A percentile compares a stretch with the other conserved stretches of the same genome.
Conservation (phyloP, 2,888 invertebrate genomes). For the Pseudococcus jackbeardsleyi region DNA sequence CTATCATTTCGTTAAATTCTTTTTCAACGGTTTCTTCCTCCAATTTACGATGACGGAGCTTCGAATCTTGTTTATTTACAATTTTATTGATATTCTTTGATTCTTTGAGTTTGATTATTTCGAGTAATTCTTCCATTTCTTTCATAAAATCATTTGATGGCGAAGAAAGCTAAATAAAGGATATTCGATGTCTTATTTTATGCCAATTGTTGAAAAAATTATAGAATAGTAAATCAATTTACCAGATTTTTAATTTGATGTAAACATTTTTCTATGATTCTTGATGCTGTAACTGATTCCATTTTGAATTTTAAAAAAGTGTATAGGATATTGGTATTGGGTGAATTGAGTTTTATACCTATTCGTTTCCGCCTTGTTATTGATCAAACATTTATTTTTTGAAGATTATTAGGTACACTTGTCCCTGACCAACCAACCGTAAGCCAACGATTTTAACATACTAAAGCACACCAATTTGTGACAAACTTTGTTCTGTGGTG, state of each 20-base stretch:
- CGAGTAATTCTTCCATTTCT: neutral
- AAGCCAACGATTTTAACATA: too few species aligned
- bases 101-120: neutral
- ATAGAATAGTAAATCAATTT: neutral
- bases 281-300: neutral
- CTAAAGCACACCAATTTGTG: too few species aligned
- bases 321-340: neutral
- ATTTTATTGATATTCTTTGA: neutral
- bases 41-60: neutral
- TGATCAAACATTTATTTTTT: too few species aligned
- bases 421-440: too few species aligned
- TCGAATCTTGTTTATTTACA: constrained; percentile 1
- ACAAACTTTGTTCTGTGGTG: too few species aligned
- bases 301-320: neutral
- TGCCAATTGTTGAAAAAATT: neutral
- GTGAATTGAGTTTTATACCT: too few species aligned
- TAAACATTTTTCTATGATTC: neutral
- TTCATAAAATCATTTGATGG: neutral
- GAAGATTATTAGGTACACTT: too few species aligned
- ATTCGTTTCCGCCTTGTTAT: too few species aligned
- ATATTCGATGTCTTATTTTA: neutral
- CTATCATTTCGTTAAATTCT: neutral
- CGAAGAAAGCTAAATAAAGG: neutral
- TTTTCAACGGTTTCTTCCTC: neutral
- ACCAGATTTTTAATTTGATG: constrained; percentile 5